Evolutionary conservation across 2,113 vertebrate species (phyloP).

Genomic region (Narcine bancroftii): DNA sequence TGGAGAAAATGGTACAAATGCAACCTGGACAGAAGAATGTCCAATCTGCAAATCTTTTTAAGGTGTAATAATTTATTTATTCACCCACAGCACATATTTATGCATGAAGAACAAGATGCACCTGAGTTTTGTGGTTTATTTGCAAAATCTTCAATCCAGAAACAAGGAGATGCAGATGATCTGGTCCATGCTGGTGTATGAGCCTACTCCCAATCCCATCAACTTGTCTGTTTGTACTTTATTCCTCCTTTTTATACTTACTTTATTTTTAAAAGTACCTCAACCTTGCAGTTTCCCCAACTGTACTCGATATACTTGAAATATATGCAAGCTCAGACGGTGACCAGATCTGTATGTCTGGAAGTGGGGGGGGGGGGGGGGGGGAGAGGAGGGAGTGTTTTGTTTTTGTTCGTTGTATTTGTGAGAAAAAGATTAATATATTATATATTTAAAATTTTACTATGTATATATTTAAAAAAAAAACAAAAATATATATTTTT

Average conservation of each 20-base stretch:
- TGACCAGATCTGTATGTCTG: too few relatives aligned
- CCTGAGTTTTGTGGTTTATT: neutral
- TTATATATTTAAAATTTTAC: too few relatives aligned
- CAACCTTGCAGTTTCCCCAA: neutral
- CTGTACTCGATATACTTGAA: too few relatives aligned
- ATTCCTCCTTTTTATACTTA: neutral
- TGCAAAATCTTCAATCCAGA: neutral
- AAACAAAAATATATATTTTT: too few relatives aligned
- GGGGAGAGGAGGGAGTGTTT: too few relatives aligned
- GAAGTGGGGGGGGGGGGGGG: too few relatives aligned
- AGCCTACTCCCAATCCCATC: neutral
- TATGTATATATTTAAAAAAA: too few relatives aligned
- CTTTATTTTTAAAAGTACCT: neutral
- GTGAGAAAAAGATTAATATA: too few relatives aligned
- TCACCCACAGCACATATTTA: neutral
- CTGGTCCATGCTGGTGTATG: neutral
- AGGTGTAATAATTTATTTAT: slow-evolving; percentile 11
- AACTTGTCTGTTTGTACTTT: neutral
- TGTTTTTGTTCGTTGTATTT: too few relatives aligned
- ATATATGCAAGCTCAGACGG: too few relatives aligned
- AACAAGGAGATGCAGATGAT: neutral
- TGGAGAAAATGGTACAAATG: neutral
- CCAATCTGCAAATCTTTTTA: neutral
- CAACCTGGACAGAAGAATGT: neutral
- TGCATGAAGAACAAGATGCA: neutral